Base-by-base conservation (phyloP, 2,888 invertebrate species). In the Lasioglossum pauxillum region DNA sequence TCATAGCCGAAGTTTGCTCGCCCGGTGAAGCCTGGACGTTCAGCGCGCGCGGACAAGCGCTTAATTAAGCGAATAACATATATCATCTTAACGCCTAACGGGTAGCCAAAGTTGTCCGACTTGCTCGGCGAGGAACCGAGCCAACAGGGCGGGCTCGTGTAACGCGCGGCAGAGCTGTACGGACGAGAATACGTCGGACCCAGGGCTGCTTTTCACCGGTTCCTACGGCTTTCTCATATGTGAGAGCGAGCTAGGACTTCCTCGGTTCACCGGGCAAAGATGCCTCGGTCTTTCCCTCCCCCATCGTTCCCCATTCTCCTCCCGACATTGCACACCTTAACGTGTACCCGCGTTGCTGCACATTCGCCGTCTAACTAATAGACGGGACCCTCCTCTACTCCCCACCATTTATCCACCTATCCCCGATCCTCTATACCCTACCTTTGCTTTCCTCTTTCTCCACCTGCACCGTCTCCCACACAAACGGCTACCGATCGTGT, bases 61-160 rank as follows among this genome's bases (percentile, higher is more conserved):
- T 95, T 94, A 94, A 95, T 95, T 95, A 95, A 94, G 93, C 92
- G 93, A 92, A 94, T 94, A 95, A 94, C 93, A 92, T 94, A 93
- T 93, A 95, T 94, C 92, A 93, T 92, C 84, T 92, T 90, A 92
- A 93, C 93, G 90, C 92, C 90, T 89, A 88, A 86, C 91, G 91
- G 79, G 80, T 83, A 76, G 81, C 82, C 82, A 86, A 53, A 85
- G 67, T 69, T 69, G 67, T 69, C 23, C 10, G 35, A 88, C 83
- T 87, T 87, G 80, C 78, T 77, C 71, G 78, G 46, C 82, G 82
- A 81, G 27, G 67, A 72, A 14, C 64, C 44, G 75, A 71, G 77
- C 69, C 53, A 75, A 71, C 79, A 69, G 41, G 67, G 31, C 57
- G 73, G 72, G 53, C 41, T 35, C 75, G 75, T 73, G 80, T 79